These are phyloP conservation scores for Hypsopygia costalis DNA, from an alignment of 2,888 invertebrate species.

Conservation along the genomic window DNA sequence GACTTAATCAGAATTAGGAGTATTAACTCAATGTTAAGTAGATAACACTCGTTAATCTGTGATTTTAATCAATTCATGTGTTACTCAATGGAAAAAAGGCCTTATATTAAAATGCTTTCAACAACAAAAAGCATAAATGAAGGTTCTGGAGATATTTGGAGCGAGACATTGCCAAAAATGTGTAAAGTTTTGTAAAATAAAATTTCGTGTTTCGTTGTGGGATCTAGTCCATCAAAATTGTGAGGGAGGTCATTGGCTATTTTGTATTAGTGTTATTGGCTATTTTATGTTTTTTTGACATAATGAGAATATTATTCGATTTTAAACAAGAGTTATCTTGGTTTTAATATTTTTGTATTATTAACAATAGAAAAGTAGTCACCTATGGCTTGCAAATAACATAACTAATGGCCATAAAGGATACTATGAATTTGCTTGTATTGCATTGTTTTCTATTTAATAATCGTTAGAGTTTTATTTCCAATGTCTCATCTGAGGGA, in stretches of 20 bases:
- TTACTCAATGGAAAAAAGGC: slow-evolving; percentile 8
- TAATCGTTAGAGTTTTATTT: slow-evolving; percentile 29
- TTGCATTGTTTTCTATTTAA: slow-evolving; percentile 71
- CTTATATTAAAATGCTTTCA: slow-evolving; percentile 6
- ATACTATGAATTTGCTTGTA: slow-evolving; percentile 71
- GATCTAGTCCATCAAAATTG: slow-evolving; percentile 77
- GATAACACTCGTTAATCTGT: too few relatives aligned
- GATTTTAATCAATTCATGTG: not conserved
- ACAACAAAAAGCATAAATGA: slow-evolving; percentile 4
- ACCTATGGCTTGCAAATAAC: slow-evolving; percentile 78
- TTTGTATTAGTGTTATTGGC: slow-evolving; percentile 62
- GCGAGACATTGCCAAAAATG: slow-evolving; percentile 52
- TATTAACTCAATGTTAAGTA: too few relatives aligned
- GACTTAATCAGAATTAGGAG: too few relatives aligned
- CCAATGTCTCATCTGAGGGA: slow-evolving; percentile 17
- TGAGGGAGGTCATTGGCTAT: slow-evolving; percentile 32
- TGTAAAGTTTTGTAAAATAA: slow-evolving; percentile 41
- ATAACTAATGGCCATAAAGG: slow-evolving; percentile 73
- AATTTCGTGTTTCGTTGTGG: slow-evolving; percentile 61
- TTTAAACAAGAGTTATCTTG: slow-evolving; percentile 57
- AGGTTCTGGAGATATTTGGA: slow-evolving; percentile 11
- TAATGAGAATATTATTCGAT: slow-evolving; percentile 45
- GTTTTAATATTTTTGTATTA: slow-evolving; percentile 65
- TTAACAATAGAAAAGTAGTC: slow-evolving; percentile 72
- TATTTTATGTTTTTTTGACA: slow-evolving; percentile 40